Evolutionary conservation across 1,140 invertebrate genomes (phyloP).

Genomic region (Magallana angulata): DNA sequence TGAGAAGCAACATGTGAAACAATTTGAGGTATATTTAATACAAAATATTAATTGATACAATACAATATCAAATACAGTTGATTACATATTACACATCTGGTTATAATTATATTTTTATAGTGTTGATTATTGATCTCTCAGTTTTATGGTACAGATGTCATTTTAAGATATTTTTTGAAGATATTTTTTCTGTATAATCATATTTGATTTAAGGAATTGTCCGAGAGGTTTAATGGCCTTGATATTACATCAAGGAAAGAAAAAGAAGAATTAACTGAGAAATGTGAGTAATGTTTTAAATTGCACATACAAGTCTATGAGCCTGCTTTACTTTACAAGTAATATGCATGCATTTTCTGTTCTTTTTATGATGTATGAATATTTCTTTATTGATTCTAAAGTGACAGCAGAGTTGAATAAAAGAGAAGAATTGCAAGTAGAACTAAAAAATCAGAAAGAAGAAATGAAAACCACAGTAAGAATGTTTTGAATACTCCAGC

Average conservation of each 20-base stretch:
- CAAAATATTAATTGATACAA: no score
- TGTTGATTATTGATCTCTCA: no score
- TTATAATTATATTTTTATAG: no score
- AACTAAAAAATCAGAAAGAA: conserved; percentile 25
- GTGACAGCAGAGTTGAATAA: conserved; percentile 18
- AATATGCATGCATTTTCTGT: no score
- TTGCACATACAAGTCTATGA: not conserved
- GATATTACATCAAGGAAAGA: conserved; percentile 62
- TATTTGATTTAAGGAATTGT: conserved; percentile 62
- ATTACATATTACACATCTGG: no score
- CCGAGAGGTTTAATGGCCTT: conserved; percentile 63
- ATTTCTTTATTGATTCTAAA: not conserved
- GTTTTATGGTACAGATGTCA: no score
- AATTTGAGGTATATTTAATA: conserved; percentile 64
- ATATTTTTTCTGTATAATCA: no score
- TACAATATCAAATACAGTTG: no score
- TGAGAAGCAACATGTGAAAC: conserved; percentile 65
- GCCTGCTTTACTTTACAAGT: no score
- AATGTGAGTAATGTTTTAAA: conserved; percentile 57
- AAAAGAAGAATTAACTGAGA: conserved; percentile 58
- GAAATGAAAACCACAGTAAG: conserved; percentile 12
- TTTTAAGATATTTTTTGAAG: no score
- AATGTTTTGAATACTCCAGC: not conserved
- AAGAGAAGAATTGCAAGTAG: conserved; percentile 12
- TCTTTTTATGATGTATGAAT: not conserved